phyloP scores from a whole-genome alignment of 2,113 vertebrate species.

The Barnardius zonarius region DNA sequence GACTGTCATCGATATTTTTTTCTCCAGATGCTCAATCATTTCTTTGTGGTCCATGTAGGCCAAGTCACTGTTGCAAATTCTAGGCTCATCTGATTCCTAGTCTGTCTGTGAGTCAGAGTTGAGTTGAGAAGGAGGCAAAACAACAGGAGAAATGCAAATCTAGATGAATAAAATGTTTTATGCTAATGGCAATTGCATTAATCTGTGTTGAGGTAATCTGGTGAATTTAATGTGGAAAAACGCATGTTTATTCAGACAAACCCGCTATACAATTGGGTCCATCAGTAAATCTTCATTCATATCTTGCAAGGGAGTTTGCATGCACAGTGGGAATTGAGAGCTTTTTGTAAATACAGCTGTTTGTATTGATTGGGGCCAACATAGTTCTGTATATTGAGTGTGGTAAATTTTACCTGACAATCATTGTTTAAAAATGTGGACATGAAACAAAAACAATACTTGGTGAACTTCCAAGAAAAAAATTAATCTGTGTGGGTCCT shows the following conservation, averaged over 20 bases:
- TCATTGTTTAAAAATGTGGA: not conserved
- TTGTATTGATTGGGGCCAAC: not conserved
- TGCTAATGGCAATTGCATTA: not conserved
- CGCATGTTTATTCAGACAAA: not conserved
- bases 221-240: not conserved
- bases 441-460: not conserved
- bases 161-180: not conserved
- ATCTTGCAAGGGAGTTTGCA: not conserved
- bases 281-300: not conserved
- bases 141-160: not conserved
- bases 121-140: not conserved
- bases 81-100: slow-evolving; percentile 11
- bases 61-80: not conserved
- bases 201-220: not conserved
- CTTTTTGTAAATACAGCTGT: not conserved
- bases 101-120: not conserved
- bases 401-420: not conserved
- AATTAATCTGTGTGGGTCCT: not conserved
- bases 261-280: not conserved
- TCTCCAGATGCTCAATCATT: not conserved
- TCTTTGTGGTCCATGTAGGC: not conserved
- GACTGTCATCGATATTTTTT: not conserved
- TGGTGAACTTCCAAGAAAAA: not conserved
- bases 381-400: not conserved
- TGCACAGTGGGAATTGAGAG: not conserved